Base-by-base conservation (phyloP, 2,888 invertebrate species). In the Callimorpha dominula region DNA sequence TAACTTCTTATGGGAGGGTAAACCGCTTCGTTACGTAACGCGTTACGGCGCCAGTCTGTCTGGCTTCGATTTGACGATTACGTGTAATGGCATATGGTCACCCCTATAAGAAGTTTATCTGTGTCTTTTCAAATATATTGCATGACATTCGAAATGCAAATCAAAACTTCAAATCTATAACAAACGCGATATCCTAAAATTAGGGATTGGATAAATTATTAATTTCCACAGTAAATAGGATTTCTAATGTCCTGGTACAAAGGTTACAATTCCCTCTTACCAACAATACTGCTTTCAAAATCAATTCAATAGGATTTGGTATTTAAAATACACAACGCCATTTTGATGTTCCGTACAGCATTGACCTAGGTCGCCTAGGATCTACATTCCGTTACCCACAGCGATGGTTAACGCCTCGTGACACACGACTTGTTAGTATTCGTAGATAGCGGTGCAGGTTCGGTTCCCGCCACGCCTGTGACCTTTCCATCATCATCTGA, bases 401-500 rank as follows among this genome's bases (percentile, higher is more conserved):
- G 73, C 81, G 80, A 81, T 78, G 80, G 78, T 75, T 82, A 79
- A 82, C 79, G 82, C 77, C 78, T 79, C 84, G 84, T 84, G 84
- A 83, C 85, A 82, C 85, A 79, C 77, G 78, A 80, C 81, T 84
- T 77, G 81, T 86, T 85, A 80, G 78, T 78, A 85, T 84, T 80
- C 82, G 72, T 70, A 77, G 86, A 86, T 86, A 85, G 78, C 81
- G 75, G 79, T 81, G 83, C 80, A 75, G 83, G 79, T 83, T 84
- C 75, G 81, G 68, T 78, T 80, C 83, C 79, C 86, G 76, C 78
- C 84, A 84, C 82, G 84, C 79, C 54, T 9, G 52, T 85, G 86
- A 86, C 86, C 86, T 86, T 86, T 85, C 77, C 81, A 75, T 82
- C 84, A 82, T 86, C 82, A 85, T 86, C 86, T 75, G 86, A 86